A percentile compares a stretch with the other conserved stretches of the same genome.
Conservation (phyloP, 2,113 vertebrate genomes). For the Cromileptes altivelis region DNA sequence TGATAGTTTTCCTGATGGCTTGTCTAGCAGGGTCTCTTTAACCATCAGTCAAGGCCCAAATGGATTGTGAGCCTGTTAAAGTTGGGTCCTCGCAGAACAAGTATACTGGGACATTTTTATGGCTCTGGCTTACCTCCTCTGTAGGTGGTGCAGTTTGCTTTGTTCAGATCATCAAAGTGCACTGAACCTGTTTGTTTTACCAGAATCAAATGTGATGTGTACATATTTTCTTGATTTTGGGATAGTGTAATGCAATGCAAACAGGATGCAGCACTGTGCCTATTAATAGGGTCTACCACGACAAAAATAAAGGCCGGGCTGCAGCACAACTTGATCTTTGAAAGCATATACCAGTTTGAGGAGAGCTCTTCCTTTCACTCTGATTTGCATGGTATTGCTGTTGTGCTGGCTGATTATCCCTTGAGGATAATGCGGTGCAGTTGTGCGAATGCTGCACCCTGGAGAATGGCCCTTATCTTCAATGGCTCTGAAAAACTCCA, state of each 20-base stretch:
- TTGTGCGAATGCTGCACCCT: constrained; percentile 72
- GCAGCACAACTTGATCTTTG: constrained; percentile 53
- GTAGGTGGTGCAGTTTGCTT: neutral
- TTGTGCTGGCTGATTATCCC: constrained; percentile 68
- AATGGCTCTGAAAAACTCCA: constrained; percentile 79
- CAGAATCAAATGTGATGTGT: neutral
- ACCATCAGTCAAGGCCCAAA: constrained; percentile 55
- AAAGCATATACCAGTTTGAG: constrained; percentile 39
- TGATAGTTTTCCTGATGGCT: constrained; percentile 52
- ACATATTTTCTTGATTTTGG: constrained; percentile 9
- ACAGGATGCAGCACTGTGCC: constrained; percentile 12
- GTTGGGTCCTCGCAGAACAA: constrained; percentile 14
- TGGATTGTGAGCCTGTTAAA: constrained; percentile 40
- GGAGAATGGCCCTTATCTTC: constrained; percentile 79
- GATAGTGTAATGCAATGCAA: constrained; percentile 9
- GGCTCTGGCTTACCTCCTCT: neutral
- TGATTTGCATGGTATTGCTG: constrained; percentile 54
- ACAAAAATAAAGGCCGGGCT: constrained; percentile 31
- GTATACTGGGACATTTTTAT: constrained; percentile 8
- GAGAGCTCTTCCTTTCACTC: constrained; percentile 49
- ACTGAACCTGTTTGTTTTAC: constrained; percentile 4
- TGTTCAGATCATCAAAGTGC: constrained; percentile 10
- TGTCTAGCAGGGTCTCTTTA: constrained; percentile 52
- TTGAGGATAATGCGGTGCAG: constrained; percentile 69
- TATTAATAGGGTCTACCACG: constrained; percentile 21